Conservation (phyloP, 2,888 invertebrate genomes). For the Salticus scenicus region DNA sequence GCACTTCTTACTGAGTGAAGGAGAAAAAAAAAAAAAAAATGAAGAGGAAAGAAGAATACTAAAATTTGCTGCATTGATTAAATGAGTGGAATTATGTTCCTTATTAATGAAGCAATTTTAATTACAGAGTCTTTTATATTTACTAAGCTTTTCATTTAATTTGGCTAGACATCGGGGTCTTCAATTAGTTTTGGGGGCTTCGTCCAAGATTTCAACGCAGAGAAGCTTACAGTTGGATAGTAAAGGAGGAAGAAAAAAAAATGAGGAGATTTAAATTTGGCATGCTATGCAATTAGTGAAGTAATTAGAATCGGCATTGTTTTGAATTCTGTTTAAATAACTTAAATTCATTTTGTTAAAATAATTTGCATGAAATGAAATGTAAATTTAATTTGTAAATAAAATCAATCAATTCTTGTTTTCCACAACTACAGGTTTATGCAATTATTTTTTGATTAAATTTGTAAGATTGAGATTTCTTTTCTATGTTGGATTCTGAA, state of each 20-base stretch:
- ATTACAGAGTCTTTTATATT: conserved; percentile 35
- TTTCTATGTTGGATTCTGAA: too few species aligned
- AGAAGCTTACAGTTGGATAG: neutral
- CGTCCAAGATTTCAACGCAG: neutral
- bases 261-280: neutral
- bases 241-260: neutral
- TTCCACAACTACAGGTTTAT: too few species aligned
- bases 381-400: neutral
- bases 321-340: neutral
- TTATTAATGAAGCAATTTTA: conserved; percentile 66
- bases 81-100: conserved; percentile 46
- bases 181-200: conserved; percentile 16
- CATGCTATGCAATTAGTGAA: neutral
- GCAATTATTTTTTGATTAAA: too few species aligned
- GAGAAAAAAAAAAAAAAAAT: too few species aligned
- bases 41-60: conserved; percentile 18
- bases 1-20: neutral
- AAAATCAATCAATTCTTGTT: neutral
- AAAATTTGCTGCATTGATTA: conserved; percentile 39
- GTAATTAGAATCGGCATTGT: conserved; percentile 12
- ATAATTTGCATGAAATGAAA: conserved; percentile 4
- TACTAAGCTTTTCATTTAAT: conserved; percentile 52
- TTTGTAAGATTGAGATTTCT: too few species aligned
- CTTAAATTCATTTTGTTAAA: neutral
- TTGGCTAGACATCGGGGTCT: conserved; percentile 13